Evolutionary conservation across 2,797 vertebrate genomes (phyloP), one percentile per base, ranked within the genome.

Genomic region (Dendrocincla fuliginosa): DNA sequence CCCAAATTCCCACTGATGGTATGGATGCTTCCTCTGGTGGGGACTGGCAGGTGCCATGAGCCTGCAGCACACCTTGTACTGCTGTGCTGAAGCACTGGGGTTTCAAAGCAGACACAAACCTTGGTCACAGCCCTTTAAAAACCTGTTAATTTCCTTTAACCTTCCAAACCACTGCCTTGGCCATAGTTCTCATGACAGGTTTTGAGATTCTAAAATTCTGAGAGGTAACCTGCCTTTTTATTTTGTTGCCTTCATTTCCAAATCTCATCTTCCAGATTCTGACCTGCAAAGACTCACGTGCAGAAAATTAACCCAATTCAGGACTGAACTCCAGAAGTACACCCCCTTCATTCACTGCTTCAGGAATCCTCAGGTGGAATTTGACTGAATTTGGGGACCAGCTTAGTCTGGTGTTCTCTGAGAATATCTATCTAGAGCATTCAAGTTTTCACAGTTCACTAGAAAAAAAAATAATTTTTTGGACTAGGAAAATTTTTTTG

Each of bases 1-100:
- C 35, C 15, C 46, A 75, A 1, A 39, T 59, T 67, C 25, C 30
- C 57, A 53, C 4, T 0, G 0, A 11, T 6, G 4, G 2, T 25
- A 3, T 5, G 13, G 20, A 5, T 44, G 24, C 13, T n/a, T 78
- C n/a, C 56, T 67, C 23, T 15, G 3, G 0, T 3, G 1, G 19
- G 39, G 39, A 24, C 11, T 27, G 17, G 37, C 53, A 59, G 13
- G 8, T 4, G 4, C 27, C 27, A 33, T 20, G 49, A 44, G n/a
- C 20, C 35, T 87, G 42, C 42, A 27, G 19, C 5, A 46, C 12
- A 16, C 57, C 28, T 71, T 50, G 37, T 28, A 11, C 28, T 28
- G 25, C n/a, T 50, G 11, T 24, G 23, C 42, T 78, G 28, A 60
- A 49, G 41, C 19, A 46, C 4, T 18, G 23, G 20, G 28, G 19